Conservation (phyloP, 2,888 invertebrate genomes). For the Macroteleia sp. region DNA sequence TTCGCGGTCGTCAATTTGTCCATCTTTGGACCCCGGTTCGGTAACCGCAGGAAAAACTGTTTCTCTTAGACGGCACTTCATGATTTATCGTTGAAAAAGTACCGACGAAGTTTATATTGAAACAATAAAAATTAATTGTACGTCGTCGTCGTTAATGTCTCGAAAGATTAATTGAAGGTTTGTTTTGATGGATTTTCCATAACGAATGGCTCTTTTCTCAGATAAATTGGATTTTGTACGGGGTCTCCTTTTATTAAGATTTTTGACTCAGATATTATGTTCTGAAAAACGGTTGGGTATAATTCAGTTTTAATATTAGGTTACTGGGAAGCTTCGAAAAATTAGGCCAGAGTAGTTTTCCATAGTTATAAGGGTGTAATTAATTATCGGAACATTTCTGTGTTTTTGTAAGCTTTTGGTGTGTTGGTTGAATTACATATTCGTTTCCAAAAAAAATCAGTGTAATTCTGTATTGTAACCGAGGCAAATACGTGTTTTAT, state of each 20-base stretch:
- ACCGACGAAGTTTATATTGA: constrained; percentile 11
- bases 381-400: too few relatives aligned
- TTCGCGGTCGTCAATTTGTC: constrained; percentile 38
- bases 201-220: constrained; percentile 2
- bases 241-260: neutral
- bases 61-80: neutral
- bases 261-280: too few relatives aligned
- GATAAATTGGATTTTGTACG: neutral
- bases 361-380: too few relatives aligned
- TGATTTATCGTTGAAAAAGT: constrained; percentile 19
- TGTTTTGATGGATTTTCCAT: constrained; percentile 1
- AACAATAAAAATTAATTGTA: constrained; percentile 26
- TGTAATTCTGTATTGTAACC: too few relatives aligned
- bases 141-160: neutral
- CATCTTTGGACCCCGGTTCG: constrained; percentile 18
- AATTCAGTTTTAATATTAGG: too few relatives aligned
- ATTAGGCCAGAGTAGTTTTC: too few relatives aligned
- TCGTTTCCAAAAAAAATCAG: too few relatives aligned
- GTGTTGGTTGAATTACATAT: too few relatives aligned
- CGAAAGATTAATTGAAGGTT: constrained; percentile 6
- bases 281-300: too few relatives aligned
- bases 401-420: too few relatives aligned
- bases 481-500: too few relatives aligned
- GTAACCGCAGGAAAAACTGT: constrained; percentile 31
- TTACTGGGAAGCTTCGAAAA: too few relatives aligned